Conservation (phyloP, 2,113 vertebrate species). For the Spilogale gracilis region DNA sequence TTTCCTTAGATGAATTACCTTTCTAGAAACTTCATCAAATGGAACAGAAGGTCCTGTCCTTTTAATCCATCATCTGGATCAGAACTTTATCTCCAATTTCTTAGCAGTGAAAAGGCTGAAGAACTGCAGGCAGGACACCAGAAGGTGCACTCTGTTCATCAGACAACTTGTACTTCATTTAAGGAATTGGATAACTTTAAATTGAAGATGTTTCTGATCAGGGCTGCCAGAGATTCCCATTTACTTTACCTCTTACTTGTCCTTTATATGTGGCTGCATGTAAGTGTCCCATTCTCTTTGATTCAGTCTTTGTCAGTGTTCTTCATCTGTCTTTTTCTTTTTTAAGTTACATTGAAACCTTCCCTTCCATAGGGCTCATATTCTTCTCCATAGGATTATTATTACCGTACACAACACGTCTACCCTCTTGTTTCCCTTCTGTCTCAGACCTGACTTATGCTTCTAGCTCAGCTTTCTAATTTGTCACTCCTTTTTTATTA, state of each 20-base stretch:
- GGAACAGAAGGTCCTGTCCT: not conserved
- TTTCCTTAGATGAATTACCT: slow-evolving; percentile 18
- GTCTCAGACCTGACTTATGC: not conserved
- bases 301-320: not conserved
- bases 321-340: slow-evolving; percentile 7
- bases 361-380: not conserved
- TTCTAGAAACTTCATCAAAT: not conserved
- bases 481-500: not conserved
- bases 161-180: not conserved
- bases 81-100: not conserved
- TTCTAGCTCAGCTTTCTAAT: not conserved
- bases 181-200: not conserved
- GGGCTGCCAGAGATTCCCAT: not conserved
- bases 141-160: not conserved
- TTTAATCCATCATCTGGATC: not conserved
- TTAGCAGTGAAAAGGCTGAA: not conserved
- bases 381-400: not conserved
- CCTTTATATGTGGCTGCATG: not conserved
- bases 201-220: not conserved
- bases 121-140: not conserved
- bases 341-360: not conserved
- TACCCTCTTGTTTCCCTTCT: not conserved
- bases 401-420: not conserved
- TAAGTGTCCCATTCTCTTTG: not conserved
- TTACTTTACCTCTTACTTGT: not conserved